A percentile compares a stretch with the other conserved stretches of the same genome.
phyloP scores from a whole-genome alignment of 2,888 invertebrate genomes.

The Meghimatium bilineatum region DNA sequence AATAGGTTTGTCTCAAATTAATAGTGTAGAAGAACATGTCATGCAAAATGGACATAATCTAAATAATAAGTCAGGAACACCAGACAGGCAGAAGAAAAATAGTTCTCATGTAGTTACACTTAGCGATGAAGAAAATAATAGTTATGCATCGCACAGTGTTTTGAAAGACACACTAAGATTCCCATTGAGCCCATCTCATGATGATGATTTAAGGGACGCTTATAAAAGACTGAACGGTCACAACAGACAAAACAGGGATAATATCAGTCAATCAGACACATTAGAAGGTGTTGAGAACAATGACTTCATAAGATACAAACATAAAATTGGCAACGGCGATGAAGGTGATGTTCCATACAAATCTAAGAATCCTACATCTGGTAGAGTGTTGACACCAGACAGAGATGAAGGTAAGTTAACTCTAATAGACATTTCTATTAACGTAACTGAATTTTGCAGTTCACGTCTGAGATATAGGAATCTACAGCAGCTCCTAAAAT shows the following conservation, averaged over 20 bases:
- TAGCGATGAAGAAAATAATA: constrained; percentile 40
- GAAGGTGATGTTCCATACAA: neutral
- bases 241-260: neutral
- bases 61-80: neutral
- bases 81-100: neutral
- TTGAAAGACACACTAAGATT: constrained; percentile 39
- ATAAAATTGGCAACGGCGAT: neutral
- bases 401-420: constrained; percentile 27
- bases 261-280: neutral
- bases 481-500: too few relatives aligned
- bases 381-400: constrained; percentile 6
- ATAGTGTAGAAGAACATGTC: neutral
- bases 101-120: neutral
- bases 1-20: constrained; percentile 14
- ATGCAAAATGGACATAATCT: neutral
- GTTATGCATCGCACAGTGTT: constrained; percentile 18
- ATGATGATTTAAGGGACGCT: constrained; percentile 5
- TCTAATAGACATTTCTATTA: neutral
- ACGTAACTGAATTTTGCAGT: neutral
- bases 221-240: constrained; percentile 2
- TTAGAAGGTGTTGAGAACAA: constrained; percentile 7
- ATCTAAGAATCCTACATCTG: neutral
- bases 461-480: too few relatives aligned
- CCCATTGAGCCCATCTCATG: constrained; percentile 19
- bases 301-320: neutral